phyloP scores from a whole-genome alignment of 2,113 vertebrate species.

The Aramus guarauna region DNA sequence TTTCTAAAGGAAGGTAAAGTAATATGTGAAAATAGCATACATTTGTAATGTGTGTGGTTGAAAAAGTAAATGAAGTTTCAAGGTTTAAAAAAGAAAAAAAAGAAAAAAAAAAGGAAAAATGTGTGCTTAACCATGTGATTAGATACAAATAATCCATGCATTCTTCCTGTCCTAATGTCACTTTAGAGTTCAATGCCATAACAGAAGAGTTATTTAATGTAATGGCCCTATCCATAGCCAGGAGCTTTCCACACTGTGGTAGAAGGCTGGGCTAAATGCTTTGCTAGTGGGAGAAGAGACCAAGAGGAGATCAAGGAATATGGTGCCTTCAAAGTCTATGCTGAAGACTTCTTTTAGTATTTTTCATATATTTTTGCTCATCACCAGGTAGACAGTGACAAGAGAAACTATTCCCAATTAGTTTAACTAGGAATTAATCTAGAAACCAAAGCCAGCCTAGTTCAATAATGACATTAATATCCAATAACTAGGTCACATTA shows the following conservation, averaged over 20 bases:
- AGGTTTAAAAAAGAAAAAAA: neutral
- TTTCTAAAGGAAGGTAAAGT: neutral
- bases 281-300: neutral
- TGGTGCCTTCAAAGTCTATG: neutral
- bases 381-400: neutral
- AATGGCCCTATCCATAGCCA: rapidly evolving
- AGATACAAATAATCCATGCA: neutral
- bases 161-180: neutral
- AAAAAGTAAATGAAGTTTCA: neutral
- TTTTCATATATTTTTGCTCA: neutral
- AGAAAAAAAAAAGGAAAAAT: neutral
- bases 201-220: neutral
- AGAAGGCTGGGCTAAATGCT: neutral
- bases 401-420: neutral
- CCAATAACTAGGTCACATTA: neutral
- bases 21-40: neutral
- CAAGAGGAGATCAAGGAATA: neutral
- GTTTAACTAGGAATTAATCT: neutral
- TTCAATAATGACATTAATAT: neutral
- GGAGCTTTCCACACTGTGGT: rapidly evolving
- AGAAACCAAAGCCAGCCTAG: neutral
- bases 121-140: neutral
- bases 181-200: neutral
- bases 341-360: neutral
- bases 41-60: neutral